Conservation (phyloP, 2,888 invertebrate genomes). For the Byasa hedistus region DNA sequence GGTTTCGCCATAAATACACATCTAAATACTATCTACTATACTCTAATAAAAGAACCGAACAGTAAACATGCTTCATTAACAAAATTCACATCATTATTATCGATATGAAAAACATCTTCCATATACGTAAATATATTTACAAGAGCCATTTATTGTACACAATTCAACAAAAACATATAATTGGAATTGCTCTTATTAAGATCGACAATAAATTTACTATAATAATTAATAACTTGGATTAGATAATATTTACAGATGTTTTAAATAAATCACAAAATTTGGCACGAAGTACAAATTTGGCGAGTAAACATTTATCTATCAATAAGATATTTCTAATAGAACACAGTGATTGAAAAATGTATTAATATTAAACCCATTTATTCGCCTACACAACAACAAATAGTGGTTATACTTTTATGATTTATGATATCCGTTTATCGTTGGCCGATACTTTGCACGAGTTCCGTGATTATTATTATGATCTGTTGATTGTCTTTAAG, state of each 20-base stretch:
- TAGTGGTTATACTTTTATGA: background rate
- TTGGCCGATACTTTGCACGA: background rate
- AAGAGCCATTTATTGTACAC: background rate
- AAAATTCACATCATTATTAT: background rate
- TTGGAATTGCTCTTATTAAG: background rate
- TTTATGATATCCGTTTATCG: background rate
- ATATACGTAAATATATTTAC: slow-evolving; percentile 16
- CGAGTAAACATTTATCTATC: slow-evolving; percentile 9
- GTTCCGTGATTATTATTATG: slow-evolving; percentile 13
- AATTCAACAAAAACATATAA: background rate
- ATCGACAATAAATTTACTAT: slow-evolving; percentile 4
- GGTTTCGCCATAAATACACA: background rate
- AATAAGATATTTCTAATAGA: slow-evolving; percentile 11
- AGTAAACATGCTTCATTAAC: background rate
- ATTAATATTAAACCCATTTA: background rate
- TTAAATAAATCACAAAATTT: slow-evolving; percentile 11
- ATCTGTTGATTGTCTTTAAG: slow-evolving; percentile 36
- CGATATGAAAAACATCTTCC: background rate
- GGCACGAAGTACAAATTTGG: slow-evolving; percentile 21
- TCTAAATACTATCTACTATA: background rate
- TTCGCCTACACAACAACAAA: slow-evolving; percentile 10
- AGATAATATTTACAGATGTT: slow-evolving; percentile 19
- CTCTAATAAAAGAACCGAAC: background rate
- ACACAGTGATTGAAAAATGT: slow-evolving; percentile 7
- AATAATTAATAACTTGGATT: slow-evolving; percentile 11